These are phyloP conservation scores for Eupithecia inturbata DNA, from an alignment of 2,888 invertebrate genomes.

Conservation along the genomic window DNA sequence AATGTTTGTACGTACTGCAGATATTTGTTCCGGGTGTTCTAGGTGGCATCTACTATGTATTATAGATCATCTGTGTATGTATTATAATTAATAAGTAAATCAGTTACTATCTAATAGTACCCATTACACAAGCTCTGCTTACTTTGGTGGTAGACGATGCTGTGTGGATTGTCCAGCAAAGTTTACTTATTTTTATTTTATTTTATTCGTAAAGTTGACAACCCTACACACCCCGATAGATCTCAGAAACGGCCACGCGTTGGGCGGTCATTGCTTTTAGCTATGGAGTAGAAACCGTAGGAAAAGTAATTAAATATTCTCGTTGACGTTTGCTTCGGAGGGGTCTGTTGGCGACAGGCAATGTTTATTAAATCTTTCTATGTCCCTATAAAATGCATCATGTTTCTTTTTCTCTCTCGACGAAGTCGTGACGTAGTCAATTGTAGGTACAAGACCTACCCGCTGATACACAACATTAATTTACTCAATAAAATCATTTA, in stretches of 20 bases:
- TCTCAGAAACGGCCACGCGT: constrained; percentile 55
- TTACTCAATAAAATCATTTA: not conserved
- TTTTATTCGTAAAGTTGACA: constrained; percentile 41
- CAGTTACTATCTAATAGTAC: too few species aligned
- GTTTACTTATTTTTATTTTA: too few species aligned
- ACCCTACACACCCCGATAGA: constrained; percentile 58
- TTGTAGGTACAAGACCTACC: not conserved
- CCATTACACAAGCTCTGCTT: too few species aligned
- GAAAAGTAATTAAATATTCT: constrained; percentile 74
- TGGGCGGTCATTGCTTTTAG: constrained; percentile 72
- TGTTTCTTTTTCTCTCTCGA: not conserved
- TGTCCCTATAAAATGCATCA: not conserved
- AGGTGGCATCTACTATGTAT: too few species aligned
- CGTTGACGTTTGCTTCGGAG: constrained; percentile 61
- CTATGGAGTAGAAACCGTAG: constrained; percentile 73
- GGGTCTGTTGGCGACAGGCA: constrained; percentile 49
- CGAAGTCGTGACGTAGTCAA: too few species aligned
- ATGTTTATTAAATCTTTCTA: not conserved
- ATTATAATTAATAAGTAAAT: too few species aligned
- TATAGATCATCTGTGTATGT: too few species aligned
- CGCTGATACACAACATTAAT: not conserved
- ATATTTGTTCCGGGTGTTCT: too few species aligned
- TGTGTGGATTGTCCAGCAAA: too few species aligned
- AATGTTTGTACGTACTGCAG: too few species aligned
- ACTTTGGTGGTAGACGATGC: too few species aligned